Conservation (phyloP, 2,113 vertebrate species). For the Willisornis vidua region DNA sequence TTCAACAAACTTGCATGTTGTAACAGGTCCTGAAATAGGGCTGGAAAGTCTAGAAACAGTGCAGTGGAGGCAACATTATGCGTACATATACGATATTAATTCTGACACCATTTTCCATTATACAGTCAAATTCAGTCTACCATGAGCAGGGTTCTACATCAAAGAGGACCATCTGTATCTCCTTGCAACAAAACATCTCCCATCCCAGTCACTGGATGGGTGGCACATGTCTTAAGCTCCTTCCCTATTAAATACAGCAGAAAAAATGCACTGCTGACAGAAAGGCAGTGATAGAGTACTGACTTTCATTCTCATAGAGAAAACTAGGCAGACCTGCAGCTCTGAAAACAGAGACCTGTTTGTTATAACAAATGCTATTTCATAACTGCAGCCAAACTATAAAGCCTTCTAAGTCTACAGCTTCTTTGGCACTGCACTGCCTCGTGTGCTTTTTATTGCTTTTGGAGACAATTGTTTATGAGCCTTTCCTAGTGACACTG, state of each 20-base stretch:
- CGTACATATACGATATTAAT: neutral
- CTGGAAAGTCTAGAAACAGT: neutral
- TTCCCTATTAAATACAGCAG: neutral
- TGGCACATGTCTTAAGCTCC: rapidly evolving
- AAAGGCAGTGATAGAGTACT: neutral
- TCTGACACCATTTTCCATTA: neutral
- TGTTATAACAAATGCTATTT: neutral
- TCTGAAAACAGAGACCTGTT: neutral
- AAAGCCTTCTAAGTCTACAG: neutral
- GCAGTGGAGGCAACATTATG: neutral
- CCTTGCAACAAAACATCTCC: neutral
- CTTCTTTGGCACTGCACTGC: neutral
- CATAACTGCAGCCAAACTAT: neutral
- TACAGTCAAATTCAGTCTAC: neutral
- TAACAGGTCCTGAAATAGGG: neutral
- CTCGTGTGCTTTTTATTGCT: neutral
- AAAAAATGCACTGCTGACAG: neutral
- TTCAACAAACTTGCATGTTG: neutral
- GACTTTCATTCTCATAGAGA: neutral
- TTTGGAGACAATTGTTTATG: neutral
- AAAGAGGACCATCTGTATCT: neutral
- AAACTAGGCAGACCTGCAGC: rapidly evolving
- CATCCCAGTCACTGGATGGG: neutral
- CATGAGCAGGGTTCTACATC: neutral
- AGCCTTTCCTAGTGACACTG: neutral